Base-by-base conservation (phyloP, 2,888 invertebrate species). In the Xestia xanthographa region DNA sequence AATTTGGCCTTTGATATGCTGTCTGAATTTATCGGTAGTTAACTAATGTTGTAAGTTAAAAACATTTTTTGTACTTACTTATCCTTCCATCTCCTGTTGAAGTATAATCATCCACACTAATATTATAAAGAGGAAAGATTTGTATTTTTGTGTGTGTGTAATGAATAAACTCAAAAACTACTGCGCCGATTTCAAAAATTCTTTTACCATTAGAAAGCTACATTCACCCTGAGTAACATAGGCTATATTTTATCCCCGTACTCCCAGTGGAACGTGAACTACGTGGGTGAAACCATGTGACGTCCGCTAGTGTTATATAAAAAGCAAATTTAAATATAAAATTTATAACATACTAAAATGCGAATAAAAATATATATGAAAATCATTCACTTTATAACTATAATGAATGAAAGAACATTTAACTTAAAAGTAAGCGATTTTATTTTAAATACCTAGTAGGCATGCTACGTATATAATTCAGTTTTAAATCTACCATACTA, bases 1-100 rank as follows among this genome's bases (percentile, higher is more conserved):
- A 79, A 92, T 93, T 91, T 90, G 82, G 87, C 88, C 89, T 92
- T 85, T 85, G 65, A 69, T 86, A 86, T 91, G 90, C 90, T 90
- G 91, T 91, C 90, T 92, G 90, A 92, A 88, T 90, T 88, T 83
- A 81, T 71, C 29, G 1, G 20, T 60, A 17, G 26, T 58, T 58
- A 8, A 29, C 34, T 34, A 20, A 29, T 20, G 4, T 29, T 20
- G 4, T 9, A 58, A 29, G 8, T 9, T 29, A 20, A 58, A 9
- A 58, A 60, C 4, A 9, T 20, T 34, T 2, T 29, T 8, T 17
- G 29, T 8, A 34, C 34, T 34, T 8, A 34, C 34, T 34, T 34
- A 58, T 29, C 29, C 9, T 58, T 29, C 20, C 58, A 20, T 58
- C 20, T 58, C 29, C 12, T 14, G 14, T 26, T 14, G 26, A 56